Percentiles rank a stretch among this genome's conserved stretches.
These are phyloP conservation scores for Chrosomus eos DNA, from an alignment of 2,797 vertebrate species.

Conservation along the genomic window DNA sequence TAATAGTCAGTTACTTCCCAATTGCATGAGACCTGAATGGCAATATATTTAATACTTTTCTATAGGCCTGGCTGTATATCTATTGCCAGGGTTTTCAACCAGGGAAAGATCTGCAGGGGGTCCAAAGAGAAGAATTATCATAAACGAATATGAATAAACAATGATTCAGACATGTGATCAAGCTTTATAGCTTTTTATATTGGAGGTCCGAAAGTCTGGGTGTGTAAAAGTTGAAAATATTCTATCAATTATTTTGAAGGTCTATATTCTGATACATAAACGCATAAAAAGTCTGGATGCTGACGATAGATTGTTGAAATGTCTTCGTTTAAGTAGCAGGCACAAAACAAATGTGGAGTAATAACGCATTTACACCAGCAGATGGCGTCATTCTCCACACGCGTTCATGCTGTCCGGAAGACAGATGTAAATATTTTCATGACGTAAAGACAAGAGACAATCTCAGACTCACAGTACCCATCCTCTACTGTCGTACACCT, in stretches of 20 bases:
- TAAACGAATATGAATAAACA: background rate
- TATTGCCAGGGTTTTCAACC: background rate
- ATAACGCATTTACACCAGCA: conserved; percentile 58
- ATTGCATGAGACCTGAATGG: background rate
- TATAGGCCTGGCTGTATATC: background rate
- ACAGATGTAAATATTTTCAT: conserved; percentile 76
- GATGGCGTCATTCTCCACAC: conserved; percentile 65
- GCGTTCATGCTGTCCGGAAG: conserved; percentile 69
- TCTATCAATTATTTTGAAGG: background rate
- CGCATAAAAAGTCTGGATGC: background rate
- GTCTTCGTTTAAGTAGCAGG: background rate
- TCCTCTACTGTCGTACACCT: conserved; percentile 65
- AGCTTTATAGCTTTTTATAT: background rate
- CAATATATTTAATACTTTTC: conserved; percentile 17
- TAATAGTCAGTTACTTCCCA: background rate
- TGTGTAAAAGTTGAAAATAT: background rate
- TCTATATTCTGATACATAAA: background rate
- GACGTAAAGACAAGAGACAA: conserved; percentile 68
- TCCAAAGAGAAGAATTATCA: background rate
- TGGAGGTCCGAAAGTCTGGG: background rate
- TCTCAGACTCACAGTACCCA: conserved; percentile 55
- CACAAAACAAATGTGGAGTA: background rate
- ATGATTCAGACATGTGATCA: background rate
- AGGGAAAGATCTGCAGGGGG: background rate
- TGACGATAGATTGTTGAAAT: background rate